phyloP scores from a whole-genome alignment of 2,113 vertebrate genomes.

The Limnothrissa miodon region DNA sequence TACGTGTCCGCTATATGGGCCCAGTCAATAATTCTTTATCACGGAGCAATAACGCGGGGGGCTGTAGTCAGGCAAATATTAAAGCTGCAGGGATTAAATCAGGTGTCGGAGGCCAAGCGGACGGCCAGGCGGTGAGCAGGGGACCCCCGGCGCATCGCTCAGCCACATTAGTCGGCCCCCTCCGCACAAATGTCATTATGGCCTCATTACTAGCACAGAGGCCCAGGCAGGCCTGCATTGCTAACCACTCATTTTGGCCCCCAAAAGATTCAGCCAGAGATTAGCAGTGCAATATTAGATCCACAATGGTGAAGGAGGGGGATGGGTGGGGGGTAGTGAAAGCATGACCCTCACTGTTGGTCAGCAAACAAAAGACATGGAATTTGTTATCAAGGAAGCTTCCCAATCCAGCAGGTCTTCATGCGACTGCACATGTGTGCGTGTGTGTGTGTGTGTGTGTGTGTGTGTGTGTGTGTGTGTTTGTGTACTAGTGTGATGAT shows the following conservation, averaged over 20 bases:
- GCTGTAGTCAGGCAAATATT: constrained; percentile 60
- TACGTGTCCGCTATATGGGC: constrained; percentile 19
- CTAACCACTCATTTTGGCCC: constrained; percentile 68
- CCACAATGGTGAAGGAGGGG: constrained; percentile 41
- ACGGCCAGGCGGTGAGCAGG: constrained; percentile 28
- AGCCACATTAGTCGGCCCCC: constrained; percentile 73
- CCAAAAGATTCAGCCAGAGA: constrained; percentile 53
- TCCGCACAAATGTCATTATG: constrained; percentile 76
- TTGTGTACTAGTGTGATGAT: constrained; percentile 28
- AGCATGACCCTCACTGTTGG: constrained; percentile 46
- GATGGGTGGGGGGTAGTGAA: constrained; percentile 25
- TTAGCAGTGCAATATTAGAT: constrained; percentile 53
- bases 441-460: neutral
- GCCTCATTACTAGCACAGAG: constrained; percentile 72
- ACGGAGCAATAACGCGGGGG: constrained; percentile 68
- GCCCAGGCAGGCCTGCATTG: constrained; percentile 67
- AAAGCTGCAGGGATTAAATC: constrained; percentile 72
- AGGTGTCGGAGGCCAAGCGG: constrained; percentile 65
- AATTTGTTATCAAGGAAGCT: neutral
- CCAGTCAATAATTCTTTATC: constrained; percentile 74
- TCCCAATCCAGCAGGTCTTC: neutral
- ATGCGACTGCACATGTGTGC: neutral
- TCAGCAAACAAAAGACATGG: constrained; percentile 30
- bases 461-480: neutral
- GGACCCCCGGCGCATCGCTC: constrained; percentile 65